A percentile compares a stretch with the other conserved stretches of the same genome.
phyloP scores from a whole-genome alignment of 2,888 invertebrate species.

The Cartodere bifasciata region DNA sequence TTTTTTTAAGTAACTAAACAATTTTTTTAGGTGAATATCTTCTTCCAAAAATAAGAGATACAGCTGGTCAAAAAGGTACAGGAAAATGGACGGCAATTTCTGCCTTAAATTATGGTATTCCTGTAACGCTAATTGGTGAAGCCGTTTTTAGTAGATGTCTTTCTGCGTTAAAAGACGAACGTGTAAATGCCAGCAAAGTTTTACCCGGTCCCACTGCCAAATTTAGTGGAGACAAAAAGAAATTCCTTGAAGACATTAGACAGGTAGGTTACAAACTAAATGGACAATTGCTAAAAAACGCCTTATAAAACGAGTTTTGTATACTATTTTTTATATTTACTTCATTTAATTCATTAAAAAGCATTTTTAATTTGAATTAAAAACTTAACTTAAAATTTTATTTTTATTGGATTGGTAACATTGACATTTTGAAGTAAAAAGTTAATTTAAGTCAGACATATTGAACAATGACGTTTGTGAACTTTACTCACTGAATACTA shows the following conservation, averaged over 20 bases:
- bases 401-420: no score
- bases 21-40: slow-evolving; percentile 49
- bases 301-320: no score
- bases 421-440: no score
- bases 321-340: no score
- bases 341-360: no score
- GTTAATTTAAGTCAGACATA: no score
- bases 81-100: slow-evolving; percentile 99
- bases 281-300: no score
- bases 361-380: no score
- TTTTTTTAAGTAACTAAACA: neutral
- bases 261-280: slow-evolving; percentile 40
- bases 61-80: slow-evolving; percentile 97
- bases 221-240: slow-evolving; percentile 58
- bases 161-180: slow-evolving; percentile 81
- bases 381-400: no score
- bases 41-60: slow-evolving; percentile 85
- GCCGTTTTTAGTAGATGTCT: slow-evolving; percentile 95
- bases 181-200: slow-evolving; percentile 66
- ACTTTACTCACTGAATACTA: no score
- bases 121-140: slow-evolving; percentile 96
- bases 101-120: slow-evolving; percentile 89
- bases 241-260: slow-evolving; percentile 73
- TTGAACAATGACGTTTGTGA: no score
- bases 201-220: slow-evolving; percentile 55